phyloP scores from a whole-genome alignment of 1,140 invertebrate species.

The Helicoverpa zea region DNA sequence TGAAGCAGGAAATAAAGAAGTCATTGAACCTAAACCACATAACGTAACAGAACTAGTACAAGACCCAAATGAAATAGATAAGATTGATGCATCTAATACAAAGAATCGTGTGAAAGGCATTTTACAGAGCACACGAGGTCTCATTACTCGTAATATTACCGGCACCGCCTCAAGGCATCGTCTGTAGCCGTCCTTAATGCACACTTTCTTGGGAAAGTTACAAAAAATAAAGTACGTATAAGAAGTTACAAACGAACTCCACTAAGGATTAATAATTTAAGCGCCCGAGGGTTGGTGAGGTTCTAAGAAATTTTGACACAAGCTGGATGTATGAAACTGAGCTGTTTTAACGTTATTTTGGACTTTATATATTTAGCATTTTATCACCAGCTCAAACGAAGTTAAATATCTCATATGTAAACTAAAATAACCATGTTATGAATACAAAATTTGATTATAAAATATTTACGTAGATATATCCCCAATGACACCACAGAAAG shows the following conservation, averaged over 20 bases:
- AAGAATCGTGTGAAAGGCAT: conserved; percentile 36
- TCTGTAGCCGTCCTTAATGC: conserved; percentile 39
- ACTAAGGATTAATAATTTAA: conserved; percentile 38
- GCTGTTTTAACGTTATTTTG: neutral
- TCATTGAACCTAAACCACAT: neutral
- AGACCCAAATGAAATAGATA: conserved; percentile 26
- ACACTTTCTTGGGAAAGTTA: conserved; percentile 46
- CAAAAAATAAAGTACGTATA: conserved; percentile 37
- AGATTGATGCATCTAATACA: conserved; percentile 16
- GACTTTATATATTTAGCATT: neutral
- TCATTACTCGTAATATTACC: conserved; percentile 41
- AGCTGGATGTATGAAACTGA: neutral
- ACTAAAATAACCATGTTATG: too few species aligned
- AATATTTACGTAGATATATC: too few species aligned
- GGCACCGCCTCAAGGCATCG: conserved; percentile 38
- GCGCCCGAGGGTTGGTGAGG: conserved; percentile 17
- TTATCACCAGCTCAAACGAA: too few species aligned
- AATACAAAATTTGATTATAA: too few species aligned
- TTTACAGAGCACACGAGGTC: neutral
- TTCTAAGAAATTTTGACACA: conserved; percentile 22
- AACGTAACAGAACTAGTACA: neutral
- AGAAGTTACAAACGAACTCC: conserved; percentile 27
- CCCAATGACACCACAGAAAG: too few species aligned
- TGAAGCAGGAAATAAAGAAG: neutral
- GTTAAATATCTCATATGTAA: too few species aligned